These are phyloP conservation scores for Mesopsocus fuscifrons DNA, from an alignment of 2,888 invertebrate species.

Conservation along the genomic window DNA sequence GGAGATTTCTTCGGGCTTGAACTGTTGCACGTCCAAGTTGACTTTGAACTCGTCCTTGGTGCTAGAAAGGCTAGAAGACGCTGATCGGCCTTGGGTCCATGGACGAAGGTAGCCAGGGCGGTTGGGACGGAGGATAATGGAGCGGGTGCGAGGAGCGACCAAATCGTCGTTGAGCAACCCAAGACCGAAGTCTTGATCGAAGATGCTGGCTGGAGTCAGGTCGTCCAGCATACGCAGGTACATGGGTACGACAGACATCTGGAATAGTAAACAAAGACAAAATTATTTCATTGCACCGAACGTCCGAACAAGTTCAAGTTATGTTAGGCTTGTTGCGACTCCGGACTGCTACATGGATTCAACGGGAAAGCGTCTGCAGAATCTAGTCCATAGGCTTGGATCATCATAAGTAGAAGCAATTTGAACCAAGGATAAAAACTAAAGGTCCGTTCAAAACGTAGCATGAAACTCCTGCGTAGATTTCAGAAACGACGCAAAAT, in stretches of 20 bases:
- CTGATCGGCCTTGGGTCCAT: conserved; percentile 46
- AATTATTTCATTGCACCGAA: too few relatives aligned
- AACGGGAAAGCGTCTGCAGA: too few relatives aligned
- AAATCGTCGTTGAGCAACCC: conserved; percentile 58
- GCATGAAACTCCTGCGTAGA: too few relatives aligned
- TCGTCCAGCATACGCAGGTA: conserved; percentile 80
- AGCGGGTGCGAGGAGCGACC: conserved; percentile 31
- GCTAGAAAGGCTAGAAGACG: conserved; percentile 46
- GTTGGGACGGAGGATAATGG: conserved; percentile 22
- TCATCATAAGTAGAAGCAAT: too few relatives aligned
- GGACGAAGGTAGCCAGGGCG: conserved; percentile 45
- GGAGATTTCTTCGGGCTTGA: conserved; percentile 29
- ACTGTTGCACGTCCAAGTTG: conserved; percentile 28
- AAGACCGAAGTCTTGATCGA: conserved; percentile 68
- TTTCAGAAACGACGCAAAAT: too few relatives aligned
- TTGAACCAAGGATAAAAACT: too few relatives aligned
- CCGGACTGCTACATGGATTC: too few relatives aligned
- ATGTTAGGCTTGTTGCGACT: too few relatives aligned
- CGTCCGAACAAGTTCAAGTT: too few relatives aligned
- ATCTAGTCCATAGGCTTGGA: too few relatives aligned
- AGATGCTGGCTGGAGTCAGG: conserved; percentile 44
- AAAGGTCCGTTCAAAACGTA: too few relatives aligned
- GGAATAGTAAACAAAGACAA: conserved; percentile 1
- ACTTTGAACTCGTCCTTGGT: conserved; percentile 60
- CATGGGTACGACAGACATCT: conserved; percentile 69